Percentiles rank a stretch among this genome's conserved stretches.
These are phyloP conservation scores for Pediacus dermestoides DNA, from an alignment of 2,888 invertebrate species.

Conservation along the genomic window DNA sequence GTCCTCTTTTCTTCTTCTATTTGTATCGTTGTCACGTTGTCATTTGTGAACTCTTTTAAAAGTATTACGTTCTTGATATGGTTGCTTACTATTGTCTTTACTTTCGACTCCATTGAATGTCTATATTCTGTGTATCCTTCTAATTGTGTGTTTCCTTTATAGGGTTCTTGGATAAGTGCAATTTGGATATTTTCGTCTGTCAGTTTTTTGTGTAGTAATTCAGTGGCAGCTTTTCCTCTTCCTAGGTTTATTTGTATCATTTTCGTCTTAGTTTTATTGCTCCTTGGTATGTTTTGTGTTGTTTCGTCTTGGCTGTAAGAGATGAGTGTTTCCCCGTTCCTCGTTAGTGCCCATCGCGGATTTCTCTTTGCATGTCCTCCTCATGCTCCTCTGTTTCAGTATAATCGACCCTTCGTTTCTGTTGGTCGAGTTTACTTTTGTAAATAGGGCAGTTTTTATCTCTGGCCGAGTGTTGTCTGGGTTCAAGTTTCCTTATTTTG, in stretches of 20 bases:
- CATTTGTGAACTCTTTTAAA: background rate
- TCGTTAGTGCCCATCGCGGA: too few species aligned
- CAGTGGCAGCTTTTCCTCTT: constrained; percentile 6
- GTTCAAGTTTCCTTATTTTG: too few species aligned
- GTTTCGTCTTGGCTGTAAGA: too few species aligned
- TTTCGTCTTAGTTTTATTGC: constrained; percentile 1
- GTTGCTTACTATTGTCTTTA: too few species aligned
- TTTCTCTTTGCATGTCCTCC: too few species aligned
- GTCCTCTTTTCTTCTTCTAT: background rate
- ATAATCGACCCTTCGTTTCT: too few species aligned
- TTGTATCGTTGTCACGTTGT: background rate
- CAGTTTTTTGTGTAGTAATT: constrained; percentile 2
- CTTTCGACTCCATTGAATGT: background rate
- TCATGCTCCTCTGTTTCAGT: too few species aligned
- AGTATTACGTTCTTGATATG: background rate
- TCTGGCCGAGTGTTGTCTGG: too few species aligned
- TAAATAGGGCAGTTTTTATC: too few species aligned
- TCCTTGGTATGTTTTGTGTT: too few species aligned
- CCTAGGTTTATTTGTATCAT: constrained; percentile 7
- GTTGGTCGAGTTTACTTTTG: too few species aligned
- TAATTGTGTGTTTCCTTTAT: background rate
- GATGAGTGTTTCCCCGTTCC: too few species aligned
- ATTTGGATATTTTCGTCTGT: background rate
- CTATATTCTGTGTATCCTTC: background rate
- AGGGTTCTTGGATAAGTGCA: constrained; percentile 5